Percentiles rank a stretch among this genome's conserved stretches.
Evolutionary conservation across 2,113 vertebrate species (phyloP).

Genomic region (Cavia porcellus): DNA sequence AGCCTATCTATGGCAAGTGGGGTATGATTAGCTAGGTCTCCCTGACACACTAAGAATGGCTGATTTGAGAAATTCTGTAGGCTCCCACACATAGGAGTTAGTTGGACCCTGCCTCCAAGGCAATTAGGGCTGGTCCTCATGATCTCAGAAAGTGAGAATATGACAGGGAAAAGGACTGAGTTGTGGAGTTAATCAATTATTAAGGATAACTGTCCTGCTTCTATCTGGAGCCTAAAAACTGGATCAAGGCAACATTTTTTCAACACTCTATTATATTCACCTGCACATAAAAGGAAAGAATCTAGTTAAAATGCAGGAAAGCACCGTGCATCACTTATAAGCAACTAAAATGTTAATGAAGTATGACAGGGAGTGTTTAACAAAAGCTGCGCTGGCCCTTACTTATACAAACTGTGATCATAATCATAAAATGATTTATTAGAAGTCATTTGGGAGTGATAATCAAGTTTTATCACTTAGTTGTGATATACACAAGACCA

Average conservation of each 20-base stretch:
- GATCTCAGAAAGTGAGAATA: background rate
- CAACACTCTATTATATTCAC: background rate
- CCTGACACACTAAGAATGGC: background rate
- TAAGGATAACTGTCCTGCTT: background rate
- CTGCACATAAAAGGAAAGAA: background rate
- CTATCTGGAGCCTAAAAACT: background rate
- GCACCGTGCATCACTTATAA: background rate
- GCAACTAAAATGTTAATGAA: conserved; percentile 39
- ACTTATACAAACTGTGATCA: background rate
- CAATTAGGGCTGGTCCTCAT: background rate
- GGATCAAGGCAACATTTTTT: background rate
- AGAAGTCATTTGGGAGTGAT: background rate
- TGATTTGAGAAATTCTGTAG: background rate
- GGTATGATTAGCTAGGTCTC: background rate
- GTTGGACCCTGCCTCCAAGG: background rate
- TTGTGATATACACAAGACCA: background rate
- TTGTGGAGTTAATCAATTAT: background rate
- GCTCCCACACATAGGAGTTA: background rate
- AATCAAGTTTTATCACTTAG: conserved; percentile 21
- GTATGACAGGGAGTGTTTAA: background rate
- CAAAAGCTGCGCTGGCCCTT: background rate
- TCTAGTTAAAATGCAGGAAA: background rate
- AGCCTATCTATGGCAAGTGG: background rate
- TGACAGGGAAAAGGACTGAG: background rate
- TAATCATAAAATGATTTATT: conserved; percentile 40